A percentile compares a stretch with the other conserved stretches of the same genome.
Conservation (phyloP, 2,797 vertebrate species). For the Oreonectes daqikongensis region DNA sequence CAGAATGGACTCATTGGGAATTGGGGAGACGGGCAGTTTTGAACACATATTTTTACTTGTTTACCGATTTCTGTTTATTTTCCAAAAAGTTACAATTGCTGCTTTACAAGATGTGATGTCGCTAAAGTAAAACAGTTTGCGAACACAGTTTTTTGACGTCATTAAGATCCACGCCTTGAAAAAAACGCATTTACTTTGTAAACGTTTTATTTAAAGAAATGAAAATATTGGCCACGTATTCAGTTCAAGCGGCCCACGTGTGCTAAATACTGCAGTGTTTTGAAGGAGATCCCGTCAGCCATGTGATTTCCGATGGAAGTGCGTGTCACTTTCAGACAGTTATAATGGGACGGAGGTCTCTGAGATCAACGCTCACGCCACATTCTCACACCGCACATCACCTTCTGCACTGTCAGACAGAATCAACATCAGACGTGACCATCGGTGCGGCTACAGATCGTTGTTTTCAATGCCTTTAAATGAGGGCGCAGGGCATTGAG, state of each 20-base stretch:
- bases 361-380: conserved; percentile 16
- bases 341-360: conserved; percentile 17
- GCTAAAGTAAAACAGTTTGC: not conserved
- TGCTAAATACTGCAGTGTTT: not conserved
- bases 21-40: too few species aligned
- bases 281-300: not conserved
- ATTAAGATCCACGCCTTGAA: not conserved
- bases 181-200: not conserved
- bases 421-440: conserved; percentile 19
- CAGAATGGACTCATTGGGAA: too few species aligned
- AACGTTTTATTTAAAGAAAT: not conserved
- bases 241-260: too few species aligned
- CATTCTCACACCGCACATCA: not conserved
- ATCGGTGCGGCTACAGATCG: conserved; percentile 31
- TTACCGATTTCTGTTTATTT: too few species aligned
- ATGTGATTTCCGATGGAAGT: conserved; percentile 4
- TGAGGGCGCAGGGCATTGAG: conserved; percentile 1
- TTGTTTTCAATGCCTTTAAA: conserved; percentile 44
- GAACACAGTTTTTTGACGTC: not conserved
- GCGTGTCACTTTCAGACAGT: not conserved
- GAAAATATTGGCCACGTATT: not conserved
- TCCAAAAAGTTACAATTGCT: not conserved
- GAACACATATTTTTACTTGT: too few species aligned
- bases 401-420: conserved; percentile 22
- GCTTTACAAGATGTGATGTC: not conserved